phyloP scores from a whole-genome alignment of 2,797 vertebrate species.

The Nannoperca obscura region DNA sequence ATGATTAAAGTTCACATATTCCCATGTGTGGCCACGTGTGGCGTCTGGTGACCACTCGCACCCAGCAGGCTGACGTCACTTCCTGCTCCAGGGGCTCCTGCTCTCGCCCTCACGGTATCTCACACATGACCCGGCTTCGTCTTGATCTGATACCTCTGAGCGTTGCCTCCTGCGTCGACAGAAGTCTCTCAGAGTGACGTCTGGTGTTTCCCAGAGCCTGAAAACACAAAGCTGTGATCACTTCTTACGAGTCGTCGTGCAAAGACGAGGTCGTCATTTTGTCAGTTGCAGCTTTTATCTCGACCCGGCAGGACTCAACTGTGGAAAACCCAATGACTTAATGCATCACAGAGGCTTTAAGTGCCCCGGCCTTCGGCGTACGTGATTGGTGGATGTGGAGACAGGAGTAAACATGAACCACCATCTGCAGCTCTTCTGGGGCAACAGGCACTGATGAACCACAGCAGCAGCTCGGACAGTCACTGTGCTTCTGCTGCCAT shows the following conservation, averaged over 20 bases:
- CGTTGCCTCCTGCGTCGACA: constrained; percentile 28
- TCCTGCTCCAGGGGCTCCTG: constrained; percentile 74
- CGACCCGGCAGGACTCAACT: constrained; percentile 13
- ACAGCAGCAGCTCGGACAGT: neutral
- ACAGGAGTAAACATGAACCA: constrained; percentile 29
- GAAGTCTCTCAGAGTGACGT: constrained; percentile 6
- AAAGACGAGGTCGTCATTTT: constrained; percentile 13
- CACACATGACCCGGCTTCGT: constrained; percentile 50
- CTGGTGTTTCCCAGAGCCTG: neutral
- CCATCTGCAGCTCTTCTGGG: constrained; percentile 40
- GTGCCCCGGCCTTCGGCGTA: neutral
- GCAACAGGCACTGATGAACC: constrained; percentile 25
- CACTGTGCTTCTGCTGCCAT: constrained; percentile 70
- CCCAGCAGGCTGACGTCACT: constrained; percentile 82
- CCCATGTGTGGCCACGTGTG: constrained; percentile 61
- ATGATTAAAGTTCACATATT: constrained; percentile 55
- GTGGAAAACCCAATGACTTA: constrained; percentile 32
- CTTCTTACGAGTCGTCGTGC: too few species aligned
- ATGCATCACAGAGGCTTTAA: constrained; percentile 40
- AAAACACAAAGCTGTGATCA: too few species aligned
- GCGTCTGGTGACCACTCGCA: constrained; percentile 49
- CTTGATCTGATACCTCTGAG: constrained; percentile 45
- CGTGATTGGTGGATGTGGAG: constrained; percentile 37
- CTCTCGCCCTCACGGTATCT: constrained; percentile 31
- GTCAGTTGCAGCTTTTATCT: constrained; percentile 33